Percentiles rank a stretch among this genome's conserved stretches.
Conservation (phyloP, 2,113 vertebrate genomes). For the Corythornis madagascariensis region DNA sequence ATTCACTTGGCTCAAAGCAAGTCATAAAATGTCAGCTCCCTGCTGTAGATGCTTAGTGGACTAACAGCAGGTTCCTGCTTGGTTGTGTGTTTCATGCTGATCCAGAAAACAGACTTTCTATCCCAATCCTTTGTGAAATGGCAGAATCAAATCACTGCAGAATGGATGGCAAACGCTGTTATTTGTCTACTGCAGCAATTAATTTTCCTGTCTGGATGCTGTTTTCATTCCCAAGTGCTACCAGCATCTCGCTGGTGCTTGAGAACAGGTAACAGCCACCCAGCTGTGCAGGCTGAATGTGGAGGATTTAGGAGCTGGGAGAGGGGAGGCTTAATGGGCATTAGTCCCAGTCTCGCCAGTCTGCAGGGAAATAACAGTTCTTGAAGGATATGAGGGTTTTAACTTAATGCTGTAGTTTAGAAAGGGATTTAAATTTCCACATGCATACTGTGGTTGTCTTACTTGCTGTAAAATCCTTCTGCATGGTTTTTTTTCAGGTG, state of each 20-base stretch:
- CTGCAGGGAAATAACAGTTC: background rate
- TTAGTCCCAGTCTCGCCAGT: background rate
- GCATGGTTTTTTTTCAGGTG: slow-evolving; percentile 76
- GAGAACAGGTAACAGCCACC: background rate
- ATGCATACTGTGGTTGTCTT: background rate
- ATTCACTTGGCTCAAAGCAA: slow-evolving; percentile 42
- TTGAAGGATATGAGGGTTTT: background rate
- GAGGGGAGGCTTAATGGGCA: accelerated
- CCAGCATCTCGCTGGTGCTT: background rate
- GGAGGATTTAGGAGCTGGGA: background rate
- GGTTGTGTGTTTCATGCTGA: slow-evolving; percentile 13
- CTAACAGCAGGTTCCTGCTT: slow-evolving; percentile 54
- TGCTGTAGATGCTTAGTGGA: slow-evolving; percentile 47
- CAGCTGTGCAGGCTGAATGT: background rate
- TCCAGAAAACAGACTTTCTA: background rate
- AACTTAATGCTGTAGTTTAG: background rate
- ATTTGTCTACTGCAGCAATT: background rate
- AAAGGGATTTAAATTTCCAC: background rate
- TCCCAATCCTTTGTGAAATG: background rate
- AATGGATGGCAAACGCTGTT: background rate
- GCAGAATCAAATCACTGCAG: background rate
- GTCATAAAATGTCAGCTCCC: slow-evolving; percentile 37
- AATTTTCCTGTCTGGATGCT: background rate
- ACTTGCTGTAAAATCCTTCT: background rate
- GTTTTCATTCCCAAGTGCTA: background rate